Percentiles rank a stretch among this genome's conserved stretches.
These are phyloP conservation scores for Caenorhabditis brenneri DNA, from an alignment of 1,140 invertebrate species.

Conservation along the genomic window DNA sequence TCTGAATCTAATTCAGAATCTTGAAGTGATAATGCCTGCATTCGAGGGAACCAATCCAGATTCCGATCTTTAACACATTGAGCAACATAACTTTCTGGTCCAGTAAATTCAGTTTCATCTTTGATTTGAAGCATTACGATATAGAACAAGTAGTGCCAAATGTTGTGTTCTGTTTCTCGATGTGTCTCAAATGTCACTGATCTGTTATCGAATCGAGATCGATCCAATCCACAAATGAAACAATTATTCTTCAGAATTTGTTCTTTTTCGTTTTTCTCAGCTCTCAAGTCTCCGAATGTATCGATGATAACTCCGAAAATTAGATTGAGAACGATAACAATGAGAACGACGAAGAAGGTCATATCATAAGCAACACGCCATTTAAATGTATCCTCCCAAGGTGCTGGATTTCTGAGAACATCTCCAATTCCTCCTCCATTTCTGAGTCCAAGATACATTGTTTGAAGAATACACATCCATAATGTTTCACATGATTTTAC, in stretches of 20 bases:
- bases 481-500: conserved; percentile 93
- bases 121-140: conserved; percentile 97
- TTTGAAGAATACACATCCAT: conserved; percentile 98
- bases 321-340: conserved; percentile 97
- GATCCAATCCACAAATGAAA: conserved; percentile 89
- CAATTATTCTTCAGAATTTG: conserved; percentile 96
- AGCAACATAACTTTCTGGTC: conserved; percentile 97
- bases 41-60: conserved; percentile 70
- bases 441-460: conserved; percentile 91
- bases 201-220: conserved; percentile 97
- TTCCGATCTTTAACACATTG: conserved; percentile 80
- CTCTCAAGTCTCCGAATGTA: conserved; percentile 97
- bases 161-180: conserved; percentile 91
- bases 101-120: conserved; percentile 98
- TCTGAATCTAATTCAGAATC: conserved; percentile 66
- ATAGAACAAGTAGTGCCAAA: conserved; percentile 98
- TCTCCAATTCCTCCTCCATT: conserved; percentile 99
- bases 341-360: conserved; percentile 98
- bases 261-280: conserved; percentile 98
- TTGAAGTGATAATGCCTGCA: conserved; percentile 69
- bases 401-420: conserved; percentile 89
- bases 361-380: conserved; percentile 94
- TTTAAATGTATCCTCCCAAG: conserved; percentile 77
- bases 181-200: conserved; percentile 98
- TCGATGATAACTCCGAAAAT: conserved; percentile 99